phyloP scores from a whole-genome alignment of 2,113 vertebrate species.

The Ranitomeya variabilis region DNA sequence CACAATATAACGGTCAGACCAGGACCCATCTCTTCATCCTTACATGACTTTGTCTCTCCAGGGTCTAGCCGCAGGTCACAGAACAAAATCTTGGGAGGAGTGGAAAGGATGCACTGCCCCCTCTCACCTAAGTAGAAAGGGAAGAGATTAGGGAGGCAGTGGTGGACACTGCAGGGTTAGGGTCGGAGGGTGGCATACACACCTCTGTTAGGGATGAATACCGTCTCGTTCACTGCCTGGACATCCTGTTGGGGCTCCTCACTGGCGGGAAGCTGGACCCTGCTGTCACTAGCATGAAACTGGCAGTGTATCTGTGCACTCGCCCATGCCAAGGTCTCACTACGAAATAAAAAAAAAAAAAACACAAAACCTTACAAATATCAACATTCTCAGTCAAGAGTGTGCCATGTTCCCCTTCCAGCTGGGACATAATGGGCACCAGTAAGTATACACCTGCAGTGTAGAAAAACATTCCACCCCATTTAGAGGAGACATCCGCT shows the following conservation, averaged over 20 bases:
- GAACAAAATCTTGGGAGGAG: constrained; percentile 96
- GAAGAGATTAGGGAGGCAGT: neutral
- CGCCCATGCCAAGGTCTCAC: constrained; percentile 96
- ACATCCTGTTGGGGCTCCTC: constrained; percentile 89
- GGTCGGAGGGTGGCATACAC: neutral
- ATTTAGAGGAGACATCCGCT: too few relatives aligned
- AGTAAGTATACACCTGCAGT: too few relatives aligned
- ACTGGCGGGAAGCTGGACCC: constrained; percentile 83
- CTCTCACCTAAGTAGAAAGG: constrained; percentile 81
- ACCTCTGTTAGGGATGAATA: constrained; percentile 97
- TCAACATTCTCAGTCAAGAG: too few relatives aligned
- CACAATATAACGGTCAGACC: too few relatives aligned
- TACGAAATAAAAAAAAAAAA: constrained; percentile 60
- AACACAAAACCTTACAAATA: too few relatives aligned
- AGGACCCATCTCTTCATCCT: constrained; percentile 49
- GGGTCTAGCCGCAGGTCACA: constrained; percentile 94
- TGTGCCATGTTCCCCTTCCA: too few relatives aligned
- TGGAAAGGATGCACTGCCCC: constrained; percentile 96
- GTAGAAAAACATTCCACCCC: too few relatives aligned
- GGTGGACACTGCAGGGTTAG: neutral
- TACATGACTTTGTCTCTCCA: constrained; percentile 90
- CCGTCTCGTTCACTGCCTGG: constrained; percentile 94
- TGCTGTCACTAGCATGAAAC: constrained; percentile 91
- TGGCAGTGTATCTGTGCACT: constrained; percentile 98
- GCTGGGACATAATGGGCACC: too few relatives aligned